Evolutionary conservation across 2,113 vertebrate species (phyloP).

Genomic region (Antechinus stuartii): DNA sequence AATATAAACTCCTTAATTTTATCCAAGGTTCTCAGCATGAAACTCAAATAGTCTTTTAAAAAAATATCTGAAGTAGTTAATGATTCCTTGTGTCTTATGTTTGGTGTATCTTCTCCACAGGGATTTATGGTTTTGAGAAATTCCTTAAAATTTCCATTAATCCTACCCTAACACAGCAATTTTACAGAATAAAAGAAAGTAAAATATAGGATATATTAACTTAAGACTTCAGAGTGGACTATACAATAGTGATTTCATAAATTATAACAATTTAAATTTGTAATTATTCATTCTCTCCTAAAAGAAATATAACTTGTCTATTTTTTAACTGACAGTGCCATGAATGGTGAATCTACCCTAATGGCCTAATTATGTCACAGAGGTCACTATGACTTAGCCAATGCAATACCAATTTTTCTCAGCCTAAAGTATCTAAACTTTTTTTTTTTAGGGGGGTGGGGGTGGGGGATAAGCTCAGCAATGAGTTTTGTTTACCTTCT

Average conservation of each 20-base stretch:
- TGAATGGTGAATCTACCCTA: background rate
- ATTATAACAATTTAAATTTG: conserved; percentile 68
- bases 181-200: background rate
- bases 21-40: conserved; percentile 25
- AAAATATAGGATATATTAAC: conserved; percentile 15
- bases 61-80: conserved; percentile 36
- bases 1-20: conserved; percentile 72
- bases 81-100: background rate
- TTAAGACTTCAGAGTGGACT: background rate
- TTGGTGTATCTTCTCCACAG: background rate
- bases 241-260: background rate
- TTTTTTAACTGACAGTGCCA: background rate
- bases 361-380: background rate
- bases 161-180: background rate
- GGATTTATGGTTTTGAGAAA: conserved; percentile 4
- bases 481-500: background rate
- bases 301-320: background rate
- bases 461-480: background rate
- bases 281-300: conserved; percentile 65
- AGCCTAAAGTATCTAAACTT: background rate
- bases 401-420: background rate
- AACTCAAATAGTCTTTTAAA: background rate
- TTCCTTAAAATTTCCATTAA: conserved; percentile 10
- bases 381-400: background rate
- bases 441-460: background rate